Conservation (phyloP, 2,797 vertebrate genomes). For the Echeneis naucrates region DNA sequence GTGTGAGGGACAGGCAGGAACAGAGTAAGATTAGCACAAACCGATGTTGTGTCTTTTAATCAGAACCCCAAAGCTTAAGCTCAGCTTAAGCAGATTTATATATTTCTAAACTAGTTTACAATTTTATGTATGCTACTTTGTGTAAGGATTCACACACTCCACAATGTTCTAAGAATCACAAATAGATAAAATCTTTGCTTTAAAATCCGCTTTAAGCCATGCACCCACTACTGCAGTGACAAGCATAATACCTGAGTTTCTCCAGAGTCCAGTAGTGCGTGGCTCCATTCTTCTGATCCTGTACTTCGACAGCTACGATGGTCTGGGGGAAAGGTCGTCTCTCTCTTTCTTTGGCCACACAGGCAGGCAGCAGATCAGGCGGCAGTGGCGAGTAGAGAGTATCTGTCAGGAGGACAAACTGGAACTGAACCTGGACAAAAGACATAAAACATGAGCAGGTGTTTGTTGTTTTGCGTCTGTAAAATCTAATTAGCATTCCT, state of each 20-base stretch:
- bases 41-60: background rate
- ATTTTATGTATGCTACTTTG: background rate
- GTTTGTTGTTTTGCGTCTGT: background rate
- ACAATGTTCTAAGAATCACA: background rate
- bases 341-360: slow-evolving; percentile 92
- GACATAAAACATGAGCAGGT: slow-evolving; percentile 1
- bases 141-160: background rate
- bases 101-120: background rate
- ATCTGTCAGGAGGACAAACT: slow-evolving; percentile 97
- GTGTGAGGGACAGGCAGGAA: background rate
- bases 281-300: slow-evolving; percentile 98
- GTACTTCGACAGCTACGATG: slow-evolving; percentile 95
- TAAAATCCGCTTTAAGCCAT: background rate
- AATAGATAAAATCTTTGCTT: background rate
- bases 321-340: slow-evolving; percentile 93
- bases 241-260: slow-evolving; percentile 91
- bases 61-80: background rate
- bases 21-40: background rate
- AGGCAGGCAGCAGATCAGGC: slow-evolving; percentile 92
- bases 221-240: background rate
- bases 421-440: slow-evolving; percentile 93
- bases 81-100: background rate
- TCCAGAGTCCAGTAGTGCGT: slow-evolving; percentile 99
- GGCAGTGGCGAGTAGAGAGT: slow-evolving; percentile 96
- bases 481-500: background rate